Percentiles rank a stretch among this genome's conserved stretches.
phyloP scores from a whole-genome alignment of 2,888 invertebrate species.

The Leptothorax acervorum region DNA sequence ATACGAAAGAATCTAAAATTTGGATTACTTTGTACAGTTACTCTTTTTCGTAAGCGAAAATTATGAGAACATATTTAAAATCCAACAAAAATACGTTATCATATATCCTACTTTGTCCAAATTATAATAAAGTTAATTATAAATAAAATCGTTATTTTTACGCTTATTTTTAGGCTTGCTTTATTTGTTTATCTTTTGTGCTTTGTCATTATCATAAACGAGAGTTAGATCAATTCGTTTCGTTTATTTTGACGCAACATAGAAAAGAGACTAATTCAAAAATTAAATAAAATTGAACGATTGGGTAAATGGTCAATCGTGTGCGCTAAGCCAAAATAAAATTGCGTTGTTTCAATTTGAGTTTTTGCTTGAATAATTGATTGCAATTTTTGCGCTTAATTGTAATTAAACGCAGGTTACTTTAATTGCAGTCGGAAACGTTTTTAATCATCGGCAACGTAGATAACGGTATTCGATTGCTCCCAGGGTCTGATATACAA shows the following conservation, averaged over 20 bases:
- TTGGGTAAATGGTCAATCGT: not conserved
- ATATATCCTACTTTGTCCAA: too few species aligned
- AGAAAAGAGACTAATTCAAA: not conserved
- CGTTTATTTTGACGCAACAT: not conserved
- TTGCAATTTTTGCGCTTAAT: not conserved
- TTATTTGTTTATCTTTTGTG: not conserved
- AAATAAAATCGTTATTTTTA: too few species aligned
- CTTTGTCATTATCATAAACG: not conserved
- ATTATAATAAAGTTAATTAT: too few species aligned
- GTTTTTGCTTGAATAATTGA: not conserved
- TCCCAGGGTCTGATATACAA: conserved; percentile 78
- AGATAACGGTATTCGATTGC: conserved; percentile 76
- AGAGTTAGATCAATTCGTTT: not conserved
- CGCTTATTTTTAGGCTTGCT: too few species aligned
- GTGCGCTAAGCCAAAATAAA: not conserved
- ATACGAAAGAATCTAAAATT: too few species aligned
- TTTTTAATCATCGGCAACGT: conserved; percentile 72
- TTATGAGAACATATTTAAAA: too few species aligned
- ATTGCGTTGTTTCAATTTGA: not conserved
- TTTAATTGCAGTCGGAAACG: conserved; percentile 30
- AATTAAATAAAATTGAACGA: not conserved
- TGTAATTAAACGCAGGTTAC: not conserved
- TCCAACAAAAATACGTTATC: too few species aligned
- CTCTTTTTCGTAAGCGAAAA: too few species aligned
- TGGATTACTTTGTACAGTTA: too few species aligned